Percentiles rank a stretch among this genome's conserved stretches.
Conservation (phyloP, 2,113 vertebrate species). For the Diadophis punctatus region DNA sequence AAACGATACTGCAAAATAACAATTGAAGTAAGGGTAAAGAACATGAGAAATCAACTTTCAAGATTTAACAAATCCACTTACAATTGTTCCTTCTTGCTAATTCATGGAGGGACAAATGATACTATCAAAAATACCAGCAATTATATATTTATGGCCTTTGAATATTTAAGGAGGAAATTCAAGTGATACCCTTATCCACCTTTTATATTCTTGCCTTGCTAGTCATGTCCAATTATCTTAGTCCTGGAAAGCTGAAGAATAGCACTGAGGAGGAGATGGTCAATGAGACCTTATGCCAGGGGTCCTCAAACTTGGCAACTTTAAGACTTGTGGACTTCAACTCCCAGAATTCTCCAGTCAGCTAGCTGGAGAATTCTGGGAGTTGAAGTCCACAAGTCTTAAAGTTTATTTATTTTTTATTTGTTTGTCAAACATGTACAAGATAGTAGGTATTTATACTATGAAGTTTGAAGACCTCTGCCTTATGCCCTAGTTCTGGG, state of each 20-base stretch:
- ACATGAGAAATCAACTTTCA: not conserved
- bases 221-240: not conserved
- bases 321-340: no score
- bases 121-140: not conserved
- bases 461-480: no score
- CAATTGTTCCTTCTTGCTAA: not conserved
- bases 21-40: not conserved
- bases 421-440: no score
- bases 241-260: not conserved
- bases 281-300: not conserved
- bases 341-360: no score
- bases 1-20: not conserved
- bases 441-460: no score
- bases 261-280: not conserved
- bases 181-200: not conserved
- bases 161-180: not conserved
- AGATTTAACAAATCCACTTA: not conserved
- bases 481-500: not conserved
- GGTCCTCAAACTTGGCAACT: no score
- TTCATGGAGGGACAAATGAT: not conserved
- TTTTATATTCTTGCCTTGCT: not conserved
- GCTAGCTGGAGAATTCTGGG: no score
- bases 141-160: not conserved
- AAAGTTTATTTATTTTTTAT: no score
- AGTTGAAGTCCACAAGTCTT: no score